phyloP scores from a whole-genome alignment of 1,140 invertebrate genomes.

The Carposina sasakii region DNA sequence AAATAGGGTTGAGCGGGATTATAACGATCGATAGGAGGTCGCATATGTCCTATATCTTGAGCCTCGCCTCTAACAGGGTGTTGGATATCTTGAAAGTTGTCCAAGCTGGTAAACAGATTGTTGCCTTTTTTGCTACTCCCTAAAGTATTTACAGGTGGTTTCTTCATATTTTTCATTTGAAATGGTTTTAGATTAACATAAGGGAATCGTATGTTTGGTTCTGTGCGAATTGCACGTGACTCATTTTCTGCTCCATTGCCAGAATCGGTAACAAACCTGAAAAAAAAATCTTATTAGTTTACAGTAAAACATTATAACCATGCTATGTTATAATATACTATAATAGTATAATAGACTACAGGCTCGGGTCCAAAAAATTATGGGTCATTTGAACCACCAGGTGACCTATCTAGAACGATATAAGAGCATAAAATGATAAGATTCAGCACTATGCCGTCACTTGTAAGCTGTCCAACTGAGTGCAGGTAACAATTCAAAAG shows the following conservation, averaged over 20 bases:
- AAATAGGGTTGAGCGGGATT: conserved; percentile 69
- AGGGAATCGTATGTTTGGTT: conserved; percentile 54
- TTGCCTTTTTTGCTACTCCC: conserved; percentile 42
- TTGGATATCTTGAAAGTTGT: conserved; percentile 53
- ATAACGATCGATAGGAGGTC: conserved; percentile 53
- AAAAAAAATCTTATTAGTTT: conserved; percentile 16
- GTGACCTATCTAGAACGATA: too few species aligned
- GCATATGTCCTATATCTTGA: conserved; percentile 44
- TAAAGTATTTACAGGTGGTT: conserved; percentile 24
- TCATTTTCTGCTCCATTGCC: conserved; percentile 63
- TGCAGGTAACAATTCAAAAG: too few species aligned
- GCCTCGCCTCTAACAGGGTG: conserved; percentile 60
- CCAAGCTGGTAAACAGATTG: conserved; percentile 49
- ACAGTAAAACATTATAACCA: too few species aligned
- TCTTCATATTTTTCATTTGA: conserved; percentile 49
- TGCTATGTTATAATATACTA: too few species aligned
- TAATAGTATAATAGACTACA: too few species aligned
- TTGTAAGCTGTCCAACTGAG: too few species aligned
- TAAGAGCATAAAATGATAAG: too few species aligned
- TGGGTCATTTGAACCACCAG: too few species aligned
- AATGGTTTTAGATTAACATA: conserved; percentile 61
- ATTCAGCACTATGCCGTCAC: too few species aligned
- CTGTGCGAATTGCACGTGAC: conserved; percentile 60
- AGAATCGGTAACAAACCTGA: conserved; percentile 51
- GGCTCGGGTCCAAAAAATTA: too few species aligned